Evolutionary conservation across 1,140 invertebrate genomes (phyloP).

Genomic region (Drosophila asahinai): DNA sequence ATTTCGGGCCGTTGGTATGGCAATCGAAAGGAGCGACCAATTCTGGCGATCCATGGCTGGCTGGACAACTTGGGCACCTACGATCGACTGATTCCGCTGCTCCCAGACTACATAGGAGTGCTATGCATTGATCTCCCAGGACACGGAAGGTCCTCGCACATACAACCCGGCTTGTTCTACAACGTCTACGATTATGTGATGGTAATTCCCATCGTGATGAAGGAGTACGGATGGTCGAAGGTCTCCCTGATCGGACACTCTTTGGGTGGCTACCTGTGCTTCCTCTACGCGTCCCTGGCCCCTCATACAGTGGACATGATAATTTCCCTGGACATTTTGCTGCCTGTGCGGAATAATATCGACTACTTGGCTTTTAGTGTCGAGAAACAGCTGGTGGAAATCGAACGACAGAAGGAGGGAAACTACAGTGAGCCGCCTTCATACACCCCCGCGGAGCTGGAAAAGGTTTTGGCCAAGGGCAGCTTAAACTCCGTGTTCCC

Average conservation of each 20-base stretch:
- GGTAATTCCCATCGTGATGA: conserved; percentile 87
- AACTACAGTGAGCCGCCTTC: conserved; percentile 85
- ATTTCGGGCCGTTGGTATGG: conserved; percentile 90
- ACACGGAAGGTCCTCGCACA: conserved; percentile 89
- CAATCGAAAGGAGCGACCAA: conserved; percentile 87
- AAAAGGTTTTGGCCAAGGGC: conserved; percentile 85
- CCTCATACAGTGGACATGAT: conserved; percentile 87
- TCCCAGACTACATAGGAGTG: conserved; percentile 87
- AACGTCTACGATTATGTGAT: conserved; percentile 86
- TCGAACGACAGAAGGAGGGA: conserved; percentile 45
- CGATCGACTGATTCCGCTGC: conserved; percentile 88
- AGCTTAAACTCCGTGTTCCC: conserved; percentile 86
- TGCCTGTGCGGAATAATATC: conserved; percentile 60
- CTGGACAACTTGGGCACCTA: conserved; percentile 90
- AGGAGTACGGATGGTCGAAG: conserved; percentile 89
- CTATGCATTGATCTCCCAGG: conserved; percentile 90
- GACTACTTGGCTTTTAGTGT: conserved; percentile 13
- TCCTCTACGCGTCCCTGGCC: conserved; percentile 86
- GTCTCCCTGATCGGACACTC: conserved; percentile 89
- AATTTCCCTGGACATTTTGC: conserved; percentile 87
- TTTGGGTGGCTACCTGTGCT: conserved; percentile 87
- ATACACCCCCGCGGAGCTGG: conserved; percentile 87
- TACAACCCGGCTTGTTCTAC: conserved; percentile 87
- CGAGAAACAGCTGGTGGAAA: conserved; percentile 56
- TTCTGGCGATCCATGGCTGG: conserved; percentile 91